Conservation (phyloP, 2,888 invertebrate species). For the Steinernema scapterisci region DNA sequence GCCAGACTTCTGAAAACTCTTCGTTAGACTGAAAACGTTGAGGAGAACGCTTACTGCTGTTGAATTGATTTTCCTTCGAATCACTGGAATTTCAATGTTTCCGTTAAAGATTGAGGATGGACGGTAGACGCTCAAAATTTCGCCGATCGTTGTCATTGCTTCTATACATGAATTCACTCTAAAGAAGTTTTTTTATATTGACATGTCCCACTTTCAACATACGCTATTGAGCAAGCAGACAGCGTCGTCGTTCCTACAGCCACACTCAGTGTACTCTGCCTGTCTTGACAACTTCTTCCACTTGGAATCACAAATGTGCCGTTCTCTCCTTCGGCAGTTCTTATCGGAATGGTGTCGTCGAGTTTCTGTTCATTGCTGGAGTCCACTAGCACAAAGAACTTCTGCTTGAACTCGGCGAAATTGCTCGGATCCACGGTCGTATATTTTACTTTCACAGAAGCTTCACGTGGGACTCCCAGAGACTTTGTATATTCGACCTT, state of each 20-base stretch:
- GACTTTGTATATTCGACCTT: not conserved
- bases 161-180: not conserved
- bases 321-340: not conserved
- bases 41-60: not conserved
- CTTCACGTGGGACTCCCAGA: not conserved
- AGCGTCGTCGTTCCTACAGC: not conserved
- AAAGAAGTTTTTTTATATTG: not conserved
- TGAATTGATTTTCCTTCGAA: not conserved
- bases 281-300: not conserved
- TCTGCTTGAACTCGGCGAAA: not conserved
- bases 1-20: not conserved
- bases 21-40: not conserved
- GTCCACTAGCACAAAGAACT: not conserved
- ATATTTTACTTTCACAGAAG: not conserved
- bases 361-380: not conserved
- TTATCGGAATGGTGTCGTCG: not conserved
- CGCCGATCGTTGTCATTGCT: not conserved
- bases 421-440: not conserved
- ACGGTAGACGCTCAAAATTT: not conserved
- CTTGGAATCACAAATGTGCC: not conserved
- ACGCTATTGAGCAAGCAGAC: not conserved
- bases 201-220: not conserved
- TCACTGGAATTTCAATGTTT: not conserved
- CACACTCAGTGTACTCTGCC: too few species aligned
- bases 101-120: not conserved